A percentile compares a stretch with the other conserved stretches of the same genome.
phyloP scores from a whole-genome alignment of 2,888 invertebrate genomes.

The Parochlus steinenii region DNA sequence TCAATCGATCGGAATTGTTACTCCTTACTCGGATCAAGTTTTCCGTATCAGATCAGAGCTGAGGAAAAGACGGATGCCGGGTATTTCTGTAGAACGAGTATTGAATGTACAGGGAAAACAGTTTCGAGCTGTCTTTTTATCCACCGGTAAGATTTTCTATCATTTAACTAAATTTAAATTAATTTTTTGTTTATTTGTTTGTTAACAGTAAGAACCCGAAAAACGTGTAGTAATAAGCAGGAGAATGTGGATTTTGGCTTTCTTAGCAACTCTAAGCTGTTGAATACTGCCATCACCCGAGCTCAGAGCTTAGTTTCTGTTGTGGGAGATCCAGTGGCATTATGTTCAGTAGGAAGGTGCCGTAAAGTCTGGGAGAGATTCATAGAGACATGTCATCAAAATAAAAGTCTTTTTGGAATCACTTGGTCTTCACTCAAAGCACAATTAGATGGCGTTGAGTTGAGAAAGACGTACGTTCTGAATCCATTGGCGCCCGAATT shows the following conservation, averaged over 20 bases:
- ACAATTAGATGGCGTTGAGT: slow-evolving; percentile 54
- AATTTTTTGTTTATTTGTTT: no score
- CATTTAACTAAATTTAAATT: no score
- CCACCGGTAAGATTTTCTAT: no score
- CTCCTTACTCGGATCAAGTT: slow-evolving; percentile 68
- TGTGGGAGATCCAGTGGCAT: slow-evolving; percentile 67
- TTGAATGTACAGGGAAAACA: slow-evolving; percentile 78
- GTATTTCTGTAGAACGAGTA: slow-evolving; percentile 66
- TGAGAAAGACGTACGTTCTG: slow-evolving; percentile 57
- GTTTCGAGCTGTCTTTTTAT: slow-evolving; percentile 64
- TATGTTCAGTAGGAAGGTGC: slow-evolving; percentile 65
- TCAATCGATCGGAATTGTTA: slow-evolving; percentile 67
- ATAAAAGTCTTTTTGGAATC: slow-evolving; percentile 53
- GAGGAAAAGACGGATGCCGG: slow-evolving; percentile 51
- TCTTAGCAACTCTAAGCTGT: slow-evolving; percentile 59
- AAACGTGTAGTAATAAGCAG: slow-evolving; percentile 19
- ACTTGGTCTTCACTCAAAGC: slow-evolving; percentile 49
- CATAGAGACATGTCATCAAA: slow-evolving; percentile 51
- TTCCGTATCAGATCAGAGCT: slow-evolving; percentile 59
- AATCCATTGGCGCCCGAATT: slow-evolving; percentile 72
- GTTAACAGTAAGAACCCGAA: slow-evolving; percentile 45
- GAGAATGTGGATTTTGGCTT: slow-evolving; percentile 63
- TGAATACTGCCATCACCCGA: slow-evolving; percentile 69
- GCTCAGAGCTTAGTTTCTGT: slow-evolving; percentile 71
- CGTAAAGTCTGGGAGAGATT: slow-evolving; percentile 68